These are phyloP conservation scores for Heteractis magnifica DNA, from an alignment of 92 coral and sea anemone genomes.

Conservation along the genomic window DNA sequence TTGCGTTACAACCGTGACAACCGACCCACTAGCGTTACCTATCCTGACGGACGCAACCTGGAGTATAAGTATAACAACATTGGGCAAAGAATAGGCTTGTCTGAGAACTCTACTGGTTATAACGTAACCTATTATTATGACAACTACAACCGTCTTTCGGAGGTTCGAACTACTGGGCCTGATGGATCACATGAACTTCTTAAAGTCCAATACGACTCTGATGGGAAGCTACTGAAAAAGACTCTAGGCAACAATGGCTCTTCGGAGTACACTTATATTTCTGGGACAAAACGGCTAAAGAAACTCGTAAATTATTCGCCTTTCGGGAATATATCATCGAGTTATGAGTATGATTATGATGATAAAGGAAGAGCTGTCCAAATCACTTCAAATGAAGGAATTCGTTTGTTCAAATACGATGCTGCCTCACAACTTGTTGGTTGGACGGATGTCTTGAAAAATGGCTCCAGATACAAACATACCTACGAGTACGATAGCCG, in stretches of 20 bases:
- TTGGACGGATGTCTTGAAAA: constrained; percentile 47
- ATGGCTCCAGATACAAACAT: constrained; percentile 12
- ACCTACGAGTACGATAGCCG: constrained; percentile 61
- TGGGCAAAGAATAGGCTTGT: constrained; percentile 57
- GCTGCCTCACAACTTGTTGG: constrained; percentile 65
- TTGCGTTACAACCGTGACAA: constrained; percentile 51
- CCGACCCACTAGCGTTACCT: constrained; percentile 51
- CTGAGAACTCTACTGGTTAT: constrained; percentile 40
- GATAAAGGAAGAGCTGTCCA: constrained; percentile 55
- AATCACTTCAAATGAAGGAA: constrained; percentile 48
- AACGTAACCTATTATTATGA: constrained; percentile 61
- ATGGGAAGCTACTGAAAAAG: constrained; percentile 47
- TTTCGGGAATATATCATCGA: constrained; percentile 51
- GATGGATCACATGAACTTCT: constrained; percentile 38
- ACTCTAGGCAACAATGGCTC: constrained; percentile 67
- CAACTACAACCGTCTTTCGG: constrained; percentile 40
- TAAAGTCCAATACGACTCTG: constrained; percentile 48
- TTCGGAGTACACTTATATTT: constrained; percentile 39
- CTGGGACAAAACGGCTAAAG: constrained; percentile 38
- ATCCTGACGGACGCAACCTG: constrained; percentile 56
- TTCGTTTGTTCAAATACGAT: constrained; percentile 59
- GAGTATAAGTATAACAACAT: constrained; percentile 47
- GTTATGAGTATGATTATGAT: constrained; percentile 65
- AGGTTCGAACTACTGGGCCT: constrained; percentile 34
- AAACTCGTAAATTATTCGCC: constrained; percentile 47